Evolutionary conservation across 2,797 vertebrate species (phyloP), one percentile per base, ranked within the genome.

Genomic region (Hippoglossus hippoglossus): DNA sequence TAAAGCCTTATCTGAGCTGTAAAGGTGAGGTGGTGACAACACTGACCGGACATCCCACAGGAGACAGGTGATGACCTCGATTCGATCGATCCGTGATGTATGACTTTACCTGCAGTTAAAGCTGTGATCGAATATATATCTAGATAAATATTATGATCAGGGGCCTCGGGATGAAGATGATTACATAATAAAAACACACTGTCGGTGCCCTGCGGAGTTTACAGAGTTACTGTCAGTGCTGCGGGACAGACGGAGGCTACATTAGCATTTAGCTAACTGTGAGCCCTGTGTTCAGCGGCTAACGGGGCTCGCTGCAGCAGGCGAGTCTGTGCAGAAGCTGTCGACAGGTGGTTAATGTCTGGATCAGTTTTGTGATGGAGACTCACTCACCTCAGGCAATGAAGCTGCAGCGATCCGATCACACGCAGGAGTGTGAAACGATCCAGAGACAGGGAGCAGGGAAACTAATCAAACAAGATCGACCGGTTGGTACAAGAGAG

Each of bases 331-430:
- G 54, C 5, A 2, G 8, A 63, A 1, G 26, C 10, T 15, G 21
- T 21, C 1, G 16, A 3, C 9, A 1, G 6, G 1, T 22, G 2
- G 8, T 31, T 8, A 31, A 31, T 31, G 28, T 31, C 2, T 31
- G 7, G 28, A 31, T 31, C 28, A 31, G 34, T 66, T 67, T 54
- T 9, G 9, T 49, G 21, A 36, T n/a, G 11, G 15, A 54, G 0
- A 0, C 1, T 7, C 36, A 88, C 87, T 84, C 65, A 89, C 85
- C 82, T 26, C 25, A 41, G 69, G 82, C 41, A 77, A 82, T 77
- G 74, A 6, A 11, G 15, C 4, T 3, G 44, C 44, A 19, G 5
- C 7, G 44, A 46, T 4, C 12, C 36, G 36, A 39, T 13, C 36
- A 39, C 36, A 18, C 78, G 84, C 87, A 89, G 28, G 84, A 78